phyloP scores from a whole-genome alignment of 2,797 vertebrate species.

The Neomorphus geoffroyi region DNA sequence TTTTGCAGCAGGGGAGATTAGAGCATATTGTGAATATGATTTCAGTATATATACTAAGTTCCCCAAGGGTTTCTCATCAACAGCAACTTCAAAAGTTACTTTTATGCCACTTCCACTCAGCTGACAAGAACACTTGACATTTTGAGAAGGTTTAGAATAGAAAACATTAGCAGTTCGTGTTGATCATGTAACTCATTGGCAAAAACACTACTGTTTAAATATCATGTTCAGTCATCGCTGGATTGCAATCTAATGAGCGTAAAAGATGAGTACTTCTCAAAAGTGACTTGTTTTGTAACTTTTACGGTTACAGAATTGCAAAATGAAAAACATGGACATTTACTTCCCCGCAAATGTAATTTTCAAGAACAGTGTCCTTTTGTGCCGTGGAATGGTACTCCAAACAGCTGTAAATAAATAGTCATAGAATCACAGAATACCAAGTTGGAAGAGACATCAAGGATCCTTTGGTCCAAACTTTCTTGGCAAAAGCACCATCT shows the following conservation, averaged over 20 bases:
- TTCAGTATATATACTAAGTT: slow-evolving; percentile 10
- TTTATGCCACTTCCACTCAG: slow-evolving; percentile 57
- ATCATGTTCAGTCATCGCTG: slow-evolving; percentile 68
- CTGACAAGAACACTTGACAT: slow-evolving; percentile 73
- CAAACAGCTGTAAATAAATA: neutral
- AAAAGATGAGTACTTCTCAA: slow-evolving; percentile 54
- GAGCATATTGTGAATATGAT: slow-evolving; percentile 42
- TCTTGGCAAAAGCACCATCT: too few species aligned
- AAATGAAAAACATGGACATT: neutral
- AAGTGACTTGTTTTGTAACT: slow-evolving; percentile 53
- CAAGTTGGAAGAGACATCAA: too few species aligned
- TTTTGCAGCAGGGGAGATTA: slow-evolving; percentile 37
- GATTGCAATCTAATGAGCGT: slow-evolving; percentile 66
- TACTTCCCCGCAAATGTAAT: neutral
- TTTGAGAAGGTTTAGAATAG: slow-evolving; percentile 73
- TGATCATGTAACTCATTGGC: slow-evolving; percentile 72
- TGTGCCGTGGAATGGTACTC: neutral
- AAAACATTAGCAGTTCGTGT: slow-evolving; percentile 72
- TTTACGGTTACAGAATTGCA: neutral
- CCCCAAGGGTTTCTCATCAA: slow-evolving; percentile 40
- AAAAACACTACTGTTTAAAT: slow-evolving; percentile 71
- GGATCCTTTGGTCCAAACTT: too few species aligned
- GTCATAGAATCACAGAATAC: too few species aligned
- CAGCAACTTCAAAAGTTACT: slow-evolving; percentile 41
- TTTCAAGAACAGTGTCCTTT: neutral